Evolutionary conservation across 2,113 vertebrate genomes (phyloP), one percentile per base, ranked within the genome.

Genomic region (Argyrosomus japonicus): DNA sequence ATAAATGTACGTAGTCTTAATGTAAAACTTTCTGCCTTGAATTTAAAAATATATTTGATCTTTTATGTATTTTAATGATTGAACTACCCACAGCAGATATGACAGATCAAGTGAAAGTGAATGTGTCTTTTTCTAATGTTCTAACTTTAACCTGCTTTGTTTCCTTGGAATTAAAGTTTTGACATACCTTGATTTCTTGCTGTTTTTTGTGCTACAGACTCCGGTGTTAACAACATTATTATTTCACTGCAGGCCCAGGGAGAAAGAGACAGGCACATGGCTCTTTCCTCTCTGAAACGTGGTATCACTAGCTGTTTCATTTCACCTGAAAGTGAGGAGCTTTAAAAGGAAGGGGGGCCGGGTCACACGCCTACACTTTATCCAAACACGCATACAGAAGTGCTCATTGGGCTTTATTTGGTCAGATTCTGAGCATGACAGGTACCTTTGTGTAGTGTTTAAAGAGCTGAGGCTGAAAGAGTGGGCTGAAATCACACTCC

Each of bases 111-210:
- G 54, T 61, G 17, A 40, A 53, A n/a, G 1, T 54, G 9, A 54
- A 43, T 51, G 17, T 53, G 6, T 64, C 17, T 25, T n/a, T 64
- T 36, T 45, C 5, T 17, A 70, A 15, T 0, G 5, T 27, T 10
- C 14, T n/a, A 73, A 17, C 2, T 48, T 63, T 36, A 9, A 71
- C 36, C 21, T 6, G 9, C 18, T 73, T 69, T n/a, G 4, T 79
- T 54, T 63, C 1, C 21, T 3, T 40, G 15, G 7, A 23, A 56
- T 53, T n/a, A 64, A 54, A 1, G 2, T 60, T 3, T 48, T 27
- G 11, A 88, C 71, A 68, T 50, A 83, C 68, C 62, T 83, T 19
- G 21, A 43, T n/a, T 60, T 71, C 27, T 75, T 36, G 13, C 45
- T 61, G 18, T 27, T 77, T 67, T 17, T 6, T 23, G 10, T 53